A percentile compares a stretch with the other conserved stretches of the same genome.
Conservation (phyloP, 2,113 vertebrate genomes). For the Burhinus bistriatus region DNA sequence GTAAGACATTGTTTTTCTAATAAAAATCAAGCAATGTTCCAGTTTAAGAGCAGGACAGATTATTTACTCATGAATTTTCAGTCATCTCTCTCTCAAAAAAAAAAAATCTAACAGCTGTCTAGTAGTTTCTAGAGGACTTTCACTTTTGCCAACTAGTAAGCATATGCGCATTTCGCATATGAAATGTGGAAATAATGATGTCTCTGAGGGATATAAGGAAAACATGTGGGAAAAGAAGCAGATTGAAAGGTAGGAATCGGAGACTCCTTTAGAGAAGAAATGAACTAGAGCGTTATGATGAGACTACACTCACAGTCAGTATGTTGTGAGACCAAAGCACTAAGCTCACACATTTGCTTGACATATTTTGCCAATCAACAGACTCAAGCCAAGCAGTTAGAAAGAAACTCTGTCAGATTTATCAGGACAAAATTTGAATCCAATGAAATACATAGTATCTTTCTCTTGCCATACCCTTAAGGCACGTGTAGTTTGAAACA, state of each 20-base stretch:
- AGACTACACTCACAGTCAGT: background rate
- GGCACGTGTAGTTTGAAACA: background rate
- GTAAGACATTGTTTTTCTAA: background rate
- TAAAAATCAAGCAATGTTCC: background rate
- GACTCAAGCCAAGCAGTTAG: background rate
- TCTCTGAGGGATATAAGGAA: background rate
- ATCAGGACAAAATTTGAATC: background rate
- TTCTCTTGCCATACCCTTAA: background rate
- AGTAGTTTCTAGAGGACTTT: background rate
- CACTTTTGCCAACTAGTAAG: background rate
- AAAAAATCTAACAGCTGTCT: background rate
- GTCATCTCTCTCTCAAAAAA: background rate
- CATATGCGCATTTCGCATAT: background rate
- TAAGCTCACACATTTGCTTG: background rate
- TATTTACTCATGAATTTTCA: background rate
- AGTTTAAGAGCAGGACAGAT: background rate
- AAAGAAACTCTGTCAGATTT: background rate
- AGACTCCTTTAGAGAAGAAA: background rate
- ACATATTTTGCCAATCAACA: background rate
- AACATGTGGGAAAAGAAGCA: background rate
- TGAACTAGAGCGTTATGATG: background rate
- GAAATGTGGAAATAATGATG: background rate
- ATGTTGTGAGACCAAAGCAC: background rate
- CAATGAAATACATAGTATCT: background rate
- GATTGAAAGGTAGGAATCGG: background rate